Evolutionary conservation across 2,888 invertebrate species (phyloP), one percentile per base, ranked within the genome.

Genomic region (Augiades crinisus): DNA sequence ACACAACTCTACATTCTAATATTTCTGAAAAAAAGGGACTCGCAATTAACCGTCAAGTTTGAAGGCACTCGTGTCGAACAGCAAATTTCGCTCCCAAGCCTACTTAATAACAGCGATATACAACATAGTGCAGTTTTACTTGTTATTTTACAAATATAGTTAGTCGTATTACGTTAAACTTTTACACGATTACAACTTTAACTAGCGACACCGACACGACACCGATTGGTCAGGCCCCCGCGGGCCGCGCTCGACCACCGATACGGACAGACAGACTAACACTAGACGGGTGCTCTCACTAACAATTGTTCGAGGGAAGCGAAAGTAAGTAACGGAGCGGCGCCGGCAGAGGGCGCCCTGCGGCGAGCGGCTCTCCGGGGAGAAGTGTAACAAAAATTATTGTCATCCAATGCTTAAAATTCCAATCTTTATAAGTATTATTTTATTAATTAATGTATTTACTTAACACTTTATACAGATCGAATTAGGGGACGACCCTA

Each of bases 321-420:
- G 6, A 17, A 24, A 12, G 30, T 13, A 21, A n/a, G 49, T 30
- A 30, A 30, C 30, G 22, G 38, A 19, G 41, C 22, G 45, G 13
- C 19, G 31, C 17, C n/a, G 22, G 27, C 10, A 6, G 14, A 8
- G 14, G 12, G 33, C 12, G 16, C 19, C 8, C 43, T 33, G 34
- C 49, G 30, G 10, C 37, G 30, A 75, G 72, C 63, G 56, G 72
- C 73, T 63, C 65, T 65, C 70, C 67, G 61, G 68, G 64, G 68
- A 75, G 70, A 72, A 78, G 63, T 68, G 72, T 83, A 86, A 87
- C 83, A 81, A 82, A 80, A 87, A 86, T 88, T 89, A 89, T 89
- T 89, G 88, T 89, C 88, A 85, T 88, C 81, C 86, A 81, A 88
- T 83, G 87, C 84, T 87, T 83, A 78, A 75, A 64, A 70, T 78